Percentiles rank a stretch among this genome's conserved stretches.
These are phyloP conservation scores for Caracal caracal DNA, from an alignment of 2,113 vertebrate genomes.

Conservation along the genomic window DNA sequence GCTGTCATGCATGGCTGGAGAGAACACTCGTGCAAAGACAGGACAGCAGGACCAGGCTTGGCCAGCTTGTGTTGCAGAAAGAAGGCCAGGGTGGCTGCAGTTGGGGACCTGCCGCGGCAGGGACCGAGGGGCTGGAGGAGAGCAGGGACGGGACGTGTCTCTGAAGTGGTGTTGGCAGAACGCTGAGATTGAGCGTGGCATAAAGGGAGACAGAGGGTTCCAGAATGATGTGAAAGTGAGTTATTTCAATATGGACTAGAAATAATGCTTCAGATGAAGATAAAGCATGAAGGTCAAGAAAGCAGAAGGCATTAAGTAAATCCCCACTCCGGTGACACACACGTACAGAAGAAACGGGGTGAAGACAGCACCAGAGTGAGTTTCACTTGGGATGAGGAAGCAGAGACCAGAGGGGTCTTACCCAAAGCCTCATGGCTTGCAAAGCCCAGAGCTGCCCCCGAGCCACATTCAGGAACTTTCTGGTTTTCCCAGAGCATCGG, in stretches of 20 bases:
- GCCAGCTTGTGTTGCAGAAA: not conserved
- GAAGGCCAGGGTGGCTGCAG: not conserved
- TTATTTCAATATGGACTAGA: not conserved
- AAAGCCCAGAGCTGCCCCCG: not conserved
- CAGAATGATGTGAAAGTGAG: not conserved
- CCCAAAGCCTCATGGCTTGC: not conserved
- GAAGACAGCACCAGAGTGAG: not conserved
- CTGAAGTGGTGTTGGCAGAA: not conserved
- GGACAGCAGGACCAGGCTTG: accelerated
- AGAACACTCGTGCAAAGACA: accelerated
- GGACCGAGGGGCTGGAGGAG: accelerated
- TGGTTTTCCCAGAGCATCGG: not conserved
- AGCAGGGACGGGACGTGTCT: not conserved
- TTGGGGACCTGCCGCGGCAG: not conserved
- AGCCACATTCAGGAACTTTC: not conserved
- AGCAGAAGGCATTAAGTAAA: not conserved
- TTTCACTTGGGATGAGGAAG: not conserved
- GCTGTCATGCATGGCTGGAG: accelerated
- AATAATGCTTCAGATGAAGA: not conserved
- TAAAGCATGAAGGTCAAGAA: accelerated
- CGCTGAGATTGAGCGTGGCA: accelerated
- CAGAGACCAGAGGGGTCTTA: not conserved
- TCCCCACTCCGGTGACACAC: accelerated
- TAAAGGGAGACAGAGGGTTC: not conserved
- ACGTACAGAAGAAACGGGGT: accelerated